phyloP scores from a whole-genome alignment of 2,113 vertebrate species.

The Atlantisia rogersi region DNA sequence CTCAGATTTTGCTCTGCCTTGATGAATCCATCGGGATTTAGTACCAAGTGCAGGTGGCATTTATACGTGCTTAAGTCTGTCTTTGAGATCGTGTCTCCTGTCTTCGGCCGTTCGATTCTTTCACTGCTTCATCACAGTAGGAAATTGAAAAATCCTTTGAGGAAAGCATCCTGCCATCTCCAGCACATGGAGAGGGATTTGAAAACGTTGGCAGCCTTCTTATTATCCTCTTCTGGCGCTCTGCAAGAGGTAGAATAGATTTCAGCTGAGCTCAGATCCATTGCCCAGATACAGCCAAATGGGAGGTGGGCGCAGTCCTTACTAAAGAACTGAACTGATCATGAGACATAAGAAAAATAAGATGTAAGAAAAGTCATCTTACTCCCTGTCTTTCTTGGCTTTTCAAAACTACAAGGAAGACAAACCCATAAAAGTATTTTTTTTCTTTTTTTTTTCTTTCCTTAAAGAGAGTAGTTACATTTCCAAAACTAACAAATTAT shows the following conservation, averaged over 20 bases:
- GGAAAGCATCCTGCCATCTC: background rate
- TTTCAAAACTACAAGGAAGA: background rate
- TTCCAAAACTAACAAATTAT: background rate
- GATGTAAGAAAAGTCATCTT: background rate
- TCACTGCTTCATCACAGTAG: background rate
- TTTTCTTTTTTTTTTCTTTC: too few species aligned
- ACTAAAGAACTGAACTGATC: background rate
- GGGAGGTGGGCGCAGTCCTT: background rate
- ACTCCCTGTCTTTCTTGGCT: background rate
- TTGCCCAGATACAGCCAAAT: background rate
- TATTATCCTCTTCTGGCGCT: background rate
- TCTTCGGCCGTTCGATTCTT: background rate
- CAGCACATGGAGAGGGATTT: background rate
- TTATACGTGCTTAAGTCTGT: background rate
- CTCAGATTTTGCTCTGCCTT: background rate
- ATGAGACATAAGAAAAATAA: background rate
- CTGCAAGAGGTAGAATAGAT: background rate
- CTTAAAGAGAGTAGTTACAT: background rate
- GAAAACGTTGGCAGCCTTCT: background rate
- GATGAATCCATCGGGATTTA: background rate
- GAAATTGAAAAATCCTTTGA: background rate
- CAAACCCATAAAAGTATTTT: background rate
- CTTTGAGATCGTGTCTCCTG: background rate
- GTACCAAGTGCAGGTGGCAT: background rate
- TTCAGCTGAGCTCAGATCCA: background rate